Evolutionary conservation across 2,888 invertebrate species (phyloP), one percentile per base, ranked within the genome.

Genomic region (Girardia tigrina): DNA sequence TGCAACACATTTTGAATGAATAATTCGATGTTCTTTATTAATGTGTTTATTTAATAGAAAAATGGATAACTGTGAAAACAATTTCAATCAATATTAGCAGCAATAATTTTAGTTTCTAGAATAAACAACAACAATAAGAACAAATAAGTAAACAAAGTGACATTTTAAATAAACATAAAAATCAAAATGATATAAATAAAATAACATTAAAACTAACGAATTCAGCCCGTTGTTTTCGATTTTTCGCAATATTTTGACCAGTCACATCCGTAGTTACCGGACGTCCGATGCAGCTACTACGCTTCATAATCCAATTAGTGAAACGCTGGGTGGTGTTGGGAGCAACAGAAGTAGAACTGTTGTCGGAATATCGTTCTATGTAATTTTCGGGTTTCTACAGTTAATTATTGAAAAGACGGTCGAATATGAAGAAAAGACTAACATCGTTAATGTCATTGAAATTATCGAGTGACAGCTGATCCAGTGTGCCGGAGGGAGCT

Each of bases 191-290:
- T n/a, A n/a, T n/a, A n/a, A n/a, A n/a, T n/a, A n/a, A n/a, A n/a
- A n/a, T n/a, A n/a, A n/a, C n/a, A n/a, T n/a, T n/a, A 56, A 56
- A 56, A 56, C 56, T 56, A 56, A 56, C 56, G 6, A 56, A 56
- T 8, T 56, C 56, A 56, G 56, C 56, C n/a, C 56, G n/a, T 56
- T 56, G 56, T 56, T 56, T 56, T 56, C 56, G 56, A 56, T 56
- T 56, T 56, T 56, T 56, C 56, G 56, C 56, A 56, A 56, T 56
- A 56, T 56, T 56, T 56, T 56, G 56, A 56, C n/a, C 56, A 20
- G 56, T 56, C 6, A 56, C 56, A 56, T 56, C 56, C 56, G 56
- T 56, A 56, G 56, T 56, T 6, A 56, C 56, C 4, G 56, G 56
- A 56, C 56, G 56, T n/a, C 56, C 56, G n/a, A 56, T 56, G n/a